Conservation (phyloP, 2,113 vertebrate species). For the Dicerorhinus sumatrensis region DNA sequence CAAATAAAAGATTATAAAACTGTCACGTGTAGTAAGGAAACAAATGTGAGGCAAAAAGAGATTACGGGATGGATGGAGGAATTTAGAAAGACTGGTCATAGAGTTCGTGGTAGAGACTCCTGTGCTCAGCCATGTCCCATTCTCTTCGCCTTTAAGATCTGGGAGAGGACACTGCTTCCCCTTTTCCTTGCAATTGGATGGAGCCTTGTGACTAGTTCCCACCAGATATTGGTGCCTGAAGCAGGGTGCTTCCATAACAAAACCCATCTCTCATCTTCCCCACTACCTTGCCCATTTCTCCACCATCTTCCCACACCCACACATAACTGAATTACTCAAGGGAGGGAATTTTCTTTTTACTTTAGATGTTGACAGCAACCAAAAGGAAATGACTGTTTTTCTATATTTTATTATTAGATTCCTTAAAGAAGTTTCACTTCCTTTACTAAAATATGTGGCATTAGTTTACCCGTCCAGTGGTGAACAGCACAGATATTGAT, state of each 20-base stretch:
- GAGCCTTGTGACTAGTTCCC: not conserved
- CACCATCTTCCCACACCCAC: not conserved
- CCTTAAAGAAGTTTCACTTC: conserved; percentile 15
- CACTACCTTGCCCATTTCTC: not conserved
- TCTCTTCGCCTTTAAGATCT: not conserved
- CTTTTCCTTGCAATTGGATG: not conserved
- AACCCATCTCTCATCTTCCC: not conserved
- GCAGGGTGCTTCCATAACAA: not conserved
- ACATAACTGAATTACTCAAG: not conserved
- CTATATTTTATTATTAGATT: not conserved
- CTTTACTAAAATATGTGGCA: not conserved
- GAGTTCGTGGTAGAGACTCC: not conserved
- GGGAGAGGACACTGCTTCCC: not conserved
- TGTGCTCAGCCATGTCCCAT: not conserved
- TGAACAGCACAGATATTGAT: not conserved
- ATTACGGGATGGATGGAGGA: not conserved
- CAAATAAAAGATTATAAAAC: not conserved
- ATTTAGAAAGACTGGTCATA: not conserved
- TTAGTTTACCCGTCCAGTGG: not conserved
- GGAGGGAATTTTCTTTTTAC: not conserved
- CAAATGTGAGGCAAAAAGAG: not conserved
- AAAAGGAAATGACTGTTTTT: not conserved
- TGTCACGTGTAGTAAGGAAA: not conserved
- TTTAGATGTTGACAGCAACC: not conserved
- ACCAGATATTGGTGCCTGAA: not conserved